A percentile compares a stretch with the other conserved stretches of the same genome.
These are phyloP conservation scores for Morone chrysops DNA, from an alignment of 2,113 vertebrate species.

Conservation along the genomic window DNA sequence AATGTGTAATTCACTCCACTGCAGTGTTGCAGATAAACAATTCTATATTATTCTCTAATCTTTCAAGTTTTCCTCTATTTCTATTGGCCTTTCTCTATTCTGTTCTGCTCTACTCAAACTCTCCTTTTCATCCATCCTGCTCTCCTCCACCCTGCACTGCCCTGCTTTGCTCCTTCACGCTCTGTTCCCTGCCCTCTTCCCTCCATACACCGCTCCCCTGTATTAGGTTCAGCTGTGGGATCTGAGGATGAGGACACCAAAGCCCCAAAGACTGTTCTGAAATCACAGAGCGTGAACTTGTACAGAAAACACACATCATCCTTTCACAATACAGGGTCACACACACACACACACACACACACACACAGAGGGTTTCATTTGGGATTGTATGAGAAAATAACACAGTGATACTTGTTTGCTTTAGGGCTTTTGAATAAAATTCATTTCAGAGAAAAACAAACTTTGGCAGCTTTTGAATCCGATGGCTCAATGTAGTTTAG, in stretches of 20 bases:
- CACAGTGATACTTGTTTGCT: slow-evolving; percentile 22
- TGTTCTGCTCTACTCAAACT: neutral
- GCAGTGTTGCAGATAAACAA: neutral
- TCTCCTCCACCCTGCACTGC: slow-evolving; percentile 15
- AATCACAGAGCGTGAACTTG: slow-evolving; percentile 68
- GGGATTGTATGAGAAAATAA: slow-evolving; percentile 41
- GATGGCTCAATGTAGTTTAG: neutral
- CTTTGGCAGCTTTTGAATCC: slow-evolving; percentile 9
- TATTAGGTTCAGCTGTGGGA: slow-evolving; percentile 62
- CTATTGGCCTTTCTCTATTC: slow-evolving; percentile 1
- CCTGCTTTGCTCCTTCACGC: slow-evolving; percentile 52
- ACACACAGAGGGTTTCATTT: slow-evolving; percentile 24
- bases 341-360: neutral
- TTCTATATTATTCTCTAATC: neutral
- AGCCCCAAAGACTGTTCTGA: slow-evolving; percentile 69
- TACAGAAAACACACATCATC: slow-evolving; percentile 61
- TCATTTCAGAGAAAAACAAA: slow-evolving; percentile 7
- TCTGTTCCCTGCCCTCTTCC: slow-evolving; percentile 54
- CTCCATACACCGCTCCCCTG: slow-evolving; percentile 39
- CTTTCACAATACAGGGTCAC: slow-evolving; percentile 45
- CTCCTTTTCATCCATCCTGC: neutral
- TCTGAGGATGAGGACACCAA: slow-evolving; percentile 68
- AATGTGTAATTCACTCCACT: neutral
- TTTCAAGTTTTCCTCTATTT: neutral
- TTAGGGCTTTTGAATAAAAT: slow-evolving; percentile 31